Evolutionary conservation across 2,888 invertebrate species (phyloP), one percentile per base, ranked within the genome.

Genomic region (Crepidodera aurea): DNA sequence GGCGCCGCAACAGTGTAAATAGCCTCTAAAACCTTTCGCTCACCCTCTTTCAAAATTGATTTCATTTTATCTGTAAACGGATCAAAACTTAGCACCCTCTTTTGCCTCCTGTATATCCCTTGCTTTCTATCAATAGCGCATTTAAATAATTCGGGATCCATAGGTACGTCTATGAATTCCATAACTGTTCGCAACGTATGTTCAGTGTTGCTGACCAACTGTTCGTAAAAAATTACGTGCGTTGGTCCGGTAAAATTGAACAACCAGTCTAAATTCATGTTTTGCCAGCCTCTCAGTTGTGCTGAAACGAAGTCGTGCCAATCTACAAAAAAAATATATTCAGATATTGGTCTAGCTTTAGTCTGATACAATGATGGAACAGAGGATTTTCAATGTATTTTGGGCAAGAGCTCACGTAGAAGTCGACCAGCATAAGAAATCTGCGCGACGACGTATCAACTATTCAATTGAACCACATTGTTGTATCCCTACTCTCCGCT

Each of bases 41-140:
- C 83, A 63, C 84, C 84, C 15, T 76, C 75, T 51, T 83, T 79
- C 18, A 87, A 74, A 63, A 80, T 78, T 40, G 76, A 83, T 53
- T 81, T 85, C 91, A 92, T 90, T 10, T 84, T 82, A 0, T 83
- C 77, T 0, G 88, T 87, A 77, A 86, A 92, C 0, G 91, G 91
- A 70, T 92, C 90, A 71, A 91, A 91, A 71, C 85, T 84, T 51
- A 87, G 78, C 15, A 86, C 82, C 59, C 88, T 85, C 73, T 87
- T 88, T 72, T 86, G 87, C 4, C 92, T 82, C 61, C 90, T 82
- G 77, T 91, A 92, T 60, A 92, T 91, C 1, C 92, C 91, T 64
- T 81, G 80, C 62, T 77, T 77, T 3, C 78, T 67, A 40, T 79
- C 77, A n/a, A 81, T 62, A 2, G 81, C 81, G 62, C 81, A 81